Base-by-base conservation (phyloP, 2,888 invertebrate species). In the Nemapogon koenigi region DNA sequence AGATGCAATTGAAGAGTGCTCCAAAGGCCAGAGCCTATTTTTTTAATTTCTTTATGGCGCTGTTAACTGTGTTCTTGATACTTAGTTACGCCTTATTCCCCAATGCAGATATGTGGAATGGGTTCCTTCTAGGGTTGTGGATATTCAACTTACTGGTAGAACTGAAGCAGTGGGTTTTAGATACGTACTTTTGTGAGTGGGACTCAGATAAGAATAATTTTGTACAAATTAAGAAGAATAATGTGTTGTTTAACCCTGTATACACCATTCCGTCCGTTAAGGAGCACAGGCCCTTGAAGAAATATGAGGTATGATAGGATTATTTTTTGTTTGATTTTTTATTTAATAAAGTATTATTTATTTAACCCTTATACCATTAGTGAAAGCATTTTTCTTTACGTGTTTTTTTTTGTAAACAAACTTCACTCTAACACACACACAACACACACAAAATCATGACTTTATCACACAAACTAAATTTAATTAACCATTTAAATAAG, bases 231-330 rank as follows among this genome's bases (percentile, higher is more conserved):
- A 68, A 65, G 37, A 51, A 59, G 2, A 62, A 50, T 36, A 58
- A 49, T 43, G 41, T 50, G 4, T 41, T 51, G 35, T 63, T 66
- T 1, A 30, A 51, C 10, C 52, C 72, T 1, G 63, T 81, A 22
- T 66, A 85, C 40, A 83, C 85, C 44, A 82, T 87, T 53, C 84
- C 84, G 1, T 82, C 84, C 2, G 82, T 81, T 11, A 83, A 84
- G 48, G 87, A 87, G 51, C 81, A 85, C 49, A 81, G 63, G 44
- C 83, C 83, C 2, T 46, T 84, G 43, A 76, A 80, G 40, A 84
- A 84, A 59, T 81, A 73, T 55, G 83, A 84, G 75, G 84, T 83
- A 51, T 48, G 53, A 49, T 15, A 3, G 13, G 16, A 22, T 25
- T 32, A 29, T 22, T 38, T 35, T 8, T 19, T 19, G 14, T 39